Evolutionary conservation across 2,113 vertebrate species (phyloP).

Genomic region (Panurus biarmicus): DNA sequence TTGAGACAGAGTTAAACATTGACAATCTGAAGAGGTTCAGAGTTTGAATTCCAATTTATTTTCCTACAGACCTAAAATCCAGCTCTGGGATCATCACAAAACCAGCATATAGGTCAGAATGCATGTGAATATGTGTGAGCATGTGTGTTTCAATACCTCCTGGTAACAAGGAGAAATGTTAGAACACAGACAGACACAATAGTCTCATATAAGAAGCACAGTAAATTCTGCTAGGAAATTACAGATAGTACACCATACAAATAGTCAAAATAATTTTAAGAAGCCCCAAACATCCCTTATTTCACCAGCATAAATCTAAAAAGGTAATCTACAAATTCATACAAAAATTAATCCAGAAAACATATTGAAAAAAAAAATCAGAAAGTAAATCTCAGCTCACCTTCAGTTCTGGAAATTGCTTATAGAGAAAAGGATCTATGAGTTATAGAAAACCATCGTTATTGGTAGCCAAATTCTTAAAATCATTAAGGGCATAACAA

Average conservation of each 20-base stretch:
- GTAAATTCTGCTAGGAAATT: not conserved
- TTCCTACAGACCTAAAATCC: not conserved
- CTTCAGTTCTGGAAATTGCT: not conserved
- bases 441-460: not conserved
- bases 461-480: not conserved
- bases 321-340: not conserved
- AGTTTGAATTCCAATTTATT: not conserved
- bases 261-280: not conserved
- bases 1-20: not conserved
- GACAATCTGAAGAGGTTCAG: not conserved
- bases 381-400: not conserved
- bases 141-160: not conserved
- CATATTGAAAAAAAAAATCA: not conserved
- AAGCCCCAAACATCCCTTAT: rapidly evolving
- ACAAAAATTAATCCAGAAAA: not conserved
- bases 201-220: not conserved
- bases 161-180: not conserved
- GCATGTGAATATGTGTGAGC: rapidly evolving
- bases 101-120: not conserved
- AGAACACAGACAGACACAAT: not conserved
- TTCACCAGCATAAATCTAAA: not conserved
- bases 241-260: not conserved
- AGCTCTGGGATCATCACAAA: not conserved
- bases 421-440: not conserved
- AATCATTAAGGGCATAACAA: not conserved